Evolutionary conservation across 1,140 invertebrate genomes (phyloP), one percentile per base, ranked within the genome.

Genomic region (Caenorhabditis elegans): DNA sequence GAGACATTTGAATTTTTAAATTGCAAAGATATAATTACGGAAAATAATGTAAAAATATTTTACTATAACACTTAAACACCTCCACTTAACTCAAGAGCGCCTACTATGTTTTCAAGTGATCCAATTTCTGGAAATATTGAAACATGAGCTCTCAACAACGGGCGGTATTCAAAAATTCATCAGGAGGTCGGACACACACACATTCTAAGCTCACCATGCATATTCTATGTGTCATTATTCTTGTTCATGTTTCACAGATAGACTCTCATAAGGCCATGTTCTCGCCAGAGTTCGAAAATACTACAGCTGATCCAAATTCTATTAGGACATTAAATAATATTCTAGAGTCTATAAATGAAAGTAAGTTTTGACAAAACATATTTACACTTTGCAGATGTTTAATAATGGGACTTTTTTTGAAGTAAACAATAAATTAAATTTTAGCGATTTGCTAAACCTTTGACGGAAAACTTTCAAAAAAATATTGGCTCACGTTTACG

Each of bases 121-220:
- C 60, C 34, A 70, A 39, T 70, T 70, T 70, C 60, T 17, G 26
- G 34, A 43, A 31, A 13, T 19, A 70, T 36, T 70, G 60, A 39
- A 70, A 70, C 43, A 70, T 70, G 60, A 70, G 34, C 60, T 8
- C 5, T 4, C n/a, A 4, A 70, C 1, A 39, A 13, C n/a, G 3
- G n/a, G n/a, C 28, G 60, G 60, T 70, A 70, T 70, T 70, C 60
- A 70, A 34, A 22, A 70, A 70, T 70, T 39, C 19, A 70, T 70
- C 34, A 70, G 39, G 31, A 70, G 39, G 36, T 70, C 34, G 15
- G 15, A 10, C 4, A 70, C 28, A 39, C 22, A 10, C 4, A 70
- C 28, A 39, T 43, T 43, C n/a, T 22, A 22, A 13, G 11, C 31
- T 19, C 8, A 26, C 60, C 31, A 70, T 70, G 60, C 34, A 70